These are phyloP conservation scores for Procavia capensis DNA, from an alignment of 2,113 vertebrate genomes.

Conservation along the genomic window DNA sequence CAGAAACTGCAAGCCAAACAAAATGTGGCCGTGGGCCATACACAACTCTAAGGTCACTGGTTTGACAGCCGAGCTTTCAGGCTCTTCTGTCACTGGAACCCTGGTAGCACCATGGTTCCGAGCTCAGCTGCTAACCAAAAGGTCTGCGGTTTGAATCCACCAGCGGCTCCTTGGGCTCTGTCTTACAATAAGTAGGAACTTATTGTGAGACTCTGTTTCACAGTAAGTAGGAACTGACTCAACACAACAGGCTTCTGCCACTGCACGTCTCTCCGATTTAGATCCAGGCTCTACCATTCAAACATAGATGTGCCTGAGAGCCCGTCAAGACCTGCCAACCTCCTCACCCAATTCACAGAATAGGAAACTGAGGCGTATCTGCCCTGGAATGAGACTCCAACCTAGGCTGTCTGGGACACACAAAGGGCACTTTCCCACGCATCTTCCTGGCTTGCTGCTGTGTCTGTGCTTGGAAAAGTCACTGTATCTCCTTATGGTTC, in stretches of 20 bases:
- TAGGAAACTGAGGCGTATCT: neutral
- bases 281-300: neutral
- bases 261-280: neutral
- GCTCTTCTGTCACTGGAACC: neutral
- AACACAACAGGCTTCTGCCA: neutral
- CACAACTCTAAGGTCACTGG: neutral
- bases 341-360: neutral
- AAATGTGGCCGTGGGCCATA: neutral
- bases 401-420: neutral
- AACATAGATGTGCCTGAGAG: neutral
- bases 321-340: neutral
- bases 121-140: no score
- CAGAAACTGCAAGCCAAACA: neutral
- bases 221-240: no score
- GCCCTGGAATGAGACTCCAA: neutral
- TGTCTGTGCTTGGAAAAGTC: neutral
- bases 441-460: neutral
- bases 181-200: no score
- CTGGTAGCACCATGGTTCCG: no score
- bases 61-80: neutral
- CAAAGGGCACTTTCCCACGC: accelerated
- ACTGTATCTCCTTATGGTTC: neutral
- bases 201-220: no score
- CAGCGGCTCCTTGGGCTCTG: no score
- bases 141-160: no score